Conservation (phyloP, 2,888 invertebrate species). For the Heliconius charithonia region DNA sequence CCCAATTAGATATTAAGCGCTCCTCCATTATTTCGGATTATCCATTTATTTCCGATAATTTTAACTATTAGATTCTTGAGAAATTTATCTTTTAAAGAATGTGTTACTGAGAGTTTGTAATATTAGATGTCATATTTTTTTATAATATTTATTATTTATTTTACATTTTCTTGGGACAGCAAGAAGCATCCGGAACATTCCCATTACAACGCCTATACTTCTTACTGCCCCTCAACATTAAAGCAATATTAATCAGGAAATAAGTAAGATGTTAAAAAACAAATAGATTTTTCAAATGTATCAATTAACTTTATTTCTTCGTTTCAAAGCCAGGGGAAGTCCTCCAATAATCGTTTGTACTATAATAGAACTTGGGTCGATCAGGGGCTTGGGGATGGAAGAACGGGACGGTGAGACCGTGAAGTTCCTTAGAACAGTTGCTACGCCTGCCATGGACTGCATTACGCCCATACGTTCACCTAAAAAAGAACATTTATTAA, state of each 20-base stretch:
- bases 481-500: slow-evolving; percentile 44
- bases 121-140: too few species aligned
- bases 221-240: background rate
- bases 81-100: too few species aligned
- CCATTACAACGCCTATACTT: too few species aligned
- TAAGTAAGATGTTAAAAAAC: background rate
- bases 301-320: slow-evolving; percentile 31
- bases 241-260: background rate
- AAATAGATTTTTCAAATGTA: background rate
- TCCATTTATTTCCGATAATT: too few species aligned
- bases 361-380: slow-evolving; percentile 60
- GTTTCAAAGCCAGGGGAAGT: slow-evolving; percentile 59
- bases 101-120: too few species aligned
- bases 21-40: too few species aligned
- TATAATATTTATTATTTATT: too few species aligned
- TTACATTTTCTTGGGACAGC: too few species aligned
- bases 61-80: too few species aligned
- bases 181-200: too few species aligned
- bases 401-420: slow-evolving; percentile 57
- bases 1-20: too few species aligned
- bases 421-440: slow-evolving; percentile 61
- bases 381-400: slow-evolving; percentile 52
- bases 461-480: slow-evolving; percentile 67
- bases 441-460: slow-evolving; percentile 71
- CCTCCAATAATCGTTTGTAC: slow-evolving; percentile 62